phyloP scores from a whole-genome alignment of 53 echinoderm and acorn worm genomes.

The Stichopus horrens region DNA sequence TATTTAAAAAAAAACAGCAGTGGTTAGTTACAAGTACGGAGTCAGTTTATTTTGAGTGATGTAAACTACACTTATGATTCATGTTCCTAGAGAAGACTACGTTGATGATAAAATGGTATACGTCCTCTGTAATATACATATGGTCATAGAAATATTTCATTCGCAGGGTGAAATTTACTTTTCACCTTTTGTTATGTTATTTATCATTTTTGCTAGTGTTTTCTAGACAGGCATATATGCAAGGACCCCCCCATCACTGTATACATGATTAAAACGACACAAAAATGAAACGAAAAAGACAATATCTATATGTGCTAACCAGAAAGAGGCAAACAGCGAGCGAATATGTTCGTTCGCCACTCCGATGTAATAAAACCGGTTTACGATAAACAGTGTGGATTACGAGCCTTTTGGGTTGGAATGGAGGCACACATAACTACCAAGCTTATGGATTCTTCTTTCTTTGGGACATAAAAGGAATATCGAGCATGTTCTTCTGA shows the following conservation, averaged over 20 bases:
- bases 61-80: conserved; percentile 36
- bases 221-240: conserved; percentile 15
- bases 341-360: conserved; percentile 12
- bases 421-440: conserved; percentile 42
- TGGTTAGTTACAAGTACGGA: conserved; percentile 1
- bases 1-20: background rate
- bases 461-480: background rate
- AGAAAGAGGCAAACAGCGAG: conserved; percentile 4
- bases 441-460: conserved; percentile 16
- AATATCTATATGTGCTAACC: background rate
- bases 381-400: conserved; percentile 45
- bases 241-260: background rate
- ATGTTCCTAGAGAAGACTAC: conserved; percentile 12
- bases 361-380: conserved; percentile 39
- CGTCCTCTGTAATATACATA: conserved; percentile 4
- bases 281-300: background rate
- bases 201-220: too few species aligned
- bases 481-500: conserved; percentile 32
- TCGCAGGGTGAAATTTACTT: too few species aligned
- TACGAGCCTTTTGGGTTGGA: conserved; percentile 37
- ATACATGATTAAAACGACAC: conserved; percentile 21
- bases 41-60: conserved; percentile 46
- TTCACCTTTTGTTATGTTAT: too few species aligned
- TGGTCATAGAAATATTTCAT: conserved; percentile 44
- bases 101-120: background rate